Conservation (phyloP, 2,888 invertebrate species). For the Auanema freiburgensis region DNA sequence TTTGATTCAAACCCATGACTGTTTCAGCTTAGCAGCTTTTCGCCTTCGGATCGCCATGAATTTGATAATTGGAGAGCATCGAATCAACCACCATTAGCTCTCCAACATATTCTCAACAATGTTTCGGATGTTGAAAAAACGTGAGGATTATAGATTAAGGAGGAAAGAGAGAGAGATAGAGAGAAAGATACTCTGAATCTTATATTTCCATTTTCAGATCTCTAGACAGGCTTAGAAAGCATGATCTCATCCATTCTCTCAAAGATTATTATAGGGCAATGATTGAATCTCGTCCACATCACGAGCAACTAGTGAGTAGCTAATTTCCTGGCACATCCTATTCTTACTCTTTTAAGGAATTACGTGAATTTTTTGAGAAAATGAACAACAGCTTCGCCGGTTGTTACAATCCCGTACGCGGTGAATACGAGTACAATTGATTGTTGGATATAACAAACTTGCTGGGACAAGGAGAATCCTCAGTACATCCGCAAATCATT, state of each 20-base stretch:
- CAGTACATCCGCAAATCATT: too few relatives aligned
- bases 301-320: slow-evolving; percentile 17
- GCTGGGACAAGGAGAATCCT: too few relatives aligned
- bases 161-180: background rate
- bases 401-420: slow-evolving; percentile 39
- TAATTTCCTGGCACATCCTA: background rate
- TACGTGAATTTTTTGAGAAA: slow-evolving; percentile 33
- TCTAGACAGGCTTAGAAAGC: slow-evolving; percentile 38
- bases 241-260: slow-evolving; percentile 34
- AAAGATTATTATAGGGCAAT: slow-evolving; percentile 41
- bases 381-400: slow-evolving; percentile 44
- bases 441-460: background rate
- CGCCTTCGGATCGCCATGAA: slow-evolving; percentile 13
- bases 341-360: slow-evolving; percentile 29
- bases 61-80: slow-evolving; percentile 29
- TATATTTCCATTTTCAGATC: slow-evolving; percentile 24
- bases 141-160: slow-evolving; percentile 2
- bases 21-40: slow-evolving; percentile 16
- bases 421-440: slow-evolving; percentile 25
- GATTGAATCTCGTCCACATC: slow-evolving; percentile 27
- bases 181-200: background rate
- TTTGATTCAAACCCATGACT: background rate
- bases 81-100: slow-evolving; percentile 30
- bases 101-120: slow-evolving; percentile 20
- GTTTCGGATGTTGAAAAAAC: slow-evolving; percentile 14